A percentile compares a stretch with the other conserved stretches of the same genome.
These are phyloP conservation scores for Hedychridium roseum DNA, from an alignment of 2,888 invertebrate species.

Conservation along the genomic window DNA sequence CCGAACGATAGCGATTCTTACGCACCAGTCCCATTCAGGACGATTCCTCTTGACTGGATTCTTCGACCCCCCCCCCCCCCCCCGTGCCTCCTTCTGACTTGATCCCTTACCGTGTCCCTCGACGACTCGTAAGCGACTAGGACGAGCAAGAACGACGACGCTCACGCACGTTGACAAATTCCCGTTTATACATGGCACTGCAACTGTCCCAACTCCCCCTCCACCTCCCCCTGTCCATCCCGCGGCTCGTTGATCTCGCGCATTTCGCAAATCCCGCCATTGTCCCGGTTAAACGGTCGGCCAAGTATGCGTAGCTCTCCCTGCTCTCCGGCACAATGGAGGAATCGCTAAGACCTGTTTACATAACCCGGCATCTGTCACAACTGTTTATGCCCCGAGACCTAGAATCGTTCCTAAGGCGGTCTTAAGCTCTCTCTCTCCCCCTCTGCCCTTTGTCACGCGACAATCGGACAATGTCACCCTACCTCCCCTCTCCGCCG, in stretches of 20 bases:
- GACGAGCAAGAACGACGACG: too few species aligned
- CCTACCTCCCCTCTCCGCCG: slow-evolving; percentile 16
- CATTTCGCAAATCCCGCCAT: slow-evolving; percentile 51
- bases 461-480: slow-evolving; percentile 33
- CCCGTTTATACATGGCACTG: too few species aligned
- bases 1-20: too few species aligned
- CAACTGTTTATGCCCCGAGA: slow-evolving; percentile 52
- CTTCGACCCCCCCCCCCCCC: too few species aligned
- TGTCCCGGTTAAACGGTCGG: slow-evolving; percentile 46
- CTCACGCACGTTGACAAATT: too few species aligned
- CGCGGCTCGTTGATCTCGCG: slow-evolving; percentile 22
- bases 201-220: too few species aligned
- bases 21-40: too few species aligned
- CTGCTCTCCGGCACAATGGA: slow-evolving; percentile 38
- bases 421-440: slow-evolving; percentile 36
- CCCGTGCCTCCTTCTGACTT: too few species aligned
- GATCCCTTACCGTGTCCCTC: too few species aligned
- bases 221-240: too few species aligned
- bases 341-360: slow-evolving; percentile 45
- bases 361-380: slow-evolving; percentile 58
- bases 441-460: slow-evolving; percentile 33
- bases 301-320: slow-evolving; percentile 19
- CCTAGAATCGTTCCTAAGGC: slow-evolving; percentile 39
- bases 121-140: too few species aligned
- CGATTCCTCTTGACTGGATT: too few species aligned